Evolutionary conservation across 2,113 vertebrate genomes (phyloP).

Genomic region (Herpetotheres cachinnans): DNA sequence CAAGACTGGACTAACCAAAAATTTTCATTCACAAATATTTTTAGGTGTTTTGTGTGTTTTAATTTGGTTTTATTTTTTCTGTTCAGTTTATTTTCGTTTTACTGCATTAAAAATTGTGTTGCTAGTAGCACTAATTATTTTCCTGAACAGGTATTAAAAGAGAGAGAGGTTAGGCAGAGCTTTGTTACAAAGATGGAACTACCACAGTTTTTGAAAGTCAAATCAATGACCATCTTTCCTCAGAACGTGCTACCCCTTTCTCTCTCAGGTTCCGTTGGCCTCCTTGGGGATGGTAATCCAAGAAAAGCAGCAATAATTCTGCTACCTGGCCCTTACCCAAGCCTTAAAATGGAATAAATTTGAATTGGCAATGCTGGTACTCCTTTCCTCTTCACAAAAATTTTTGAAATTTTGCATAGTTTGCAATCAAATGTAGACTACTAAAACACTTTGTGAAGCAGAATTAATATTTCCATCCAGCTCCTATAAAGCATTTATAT

Average conservation of each 20-base stretch:
- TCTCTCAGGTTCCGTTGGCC: neutral
- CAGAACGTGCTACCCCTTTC: neutral
- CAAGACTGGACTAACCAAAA: neutral
- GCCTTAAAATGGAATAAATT: neutral
- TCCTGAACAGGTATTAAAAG: neutral
- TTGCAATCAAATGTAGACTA: neutral
- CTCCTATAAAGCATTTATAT: neutral
- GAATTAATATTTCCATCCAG: neutral
- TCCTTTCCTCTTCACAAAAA: neutral
- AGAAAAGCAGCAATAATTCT: neutral
- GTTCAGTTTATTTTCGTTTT: neutral
- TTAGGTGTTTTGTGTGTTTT: neutral
- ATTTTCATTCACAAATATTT: neutral
- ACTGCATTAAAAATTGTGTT: neutral
- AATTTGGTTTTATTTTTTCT: neutral
- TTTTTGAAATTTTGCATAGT: neutral
- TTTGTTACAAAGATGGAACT: neutral
- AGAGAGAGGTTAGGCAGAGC: neutral
- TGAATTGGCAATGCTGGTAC: neutral
- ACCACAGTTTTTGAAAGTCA: neutral
- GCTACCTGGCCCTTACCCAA: neutral
- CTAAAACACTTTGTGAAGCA: neutral
- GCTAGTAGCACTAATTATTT: neutral
- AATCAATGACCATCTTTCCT: neutral
- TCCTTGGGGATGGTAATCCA: neutral